Evolutionary conservation across 2,888 invertebrate species (phyloP).

Genomic region (Panzeria rudis): DNA sequence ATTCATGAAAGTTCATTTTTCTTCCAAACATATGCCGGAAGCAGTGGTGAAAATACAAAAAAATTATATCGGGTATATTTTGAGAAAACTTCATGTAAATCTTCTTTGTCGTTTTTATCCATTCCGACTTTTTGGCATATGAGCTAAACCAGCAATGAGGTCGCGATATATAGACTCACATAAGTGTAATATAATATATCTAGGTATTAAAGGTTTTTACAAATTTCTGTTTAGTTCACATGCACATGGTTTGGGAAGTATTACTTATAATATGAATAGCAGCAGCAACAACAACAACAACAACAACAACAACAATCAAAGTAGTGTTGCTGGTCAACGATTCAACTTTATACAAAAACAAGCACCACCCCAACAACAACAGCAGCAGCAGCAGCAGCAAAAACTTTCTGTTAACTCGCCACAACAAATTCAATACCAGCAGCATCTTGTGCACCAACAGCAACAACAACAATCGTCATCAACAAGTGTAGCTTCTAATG

Average conservation of each 20-base stretch:
- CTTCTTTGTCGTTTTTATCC: no score
- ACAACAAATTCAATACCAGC: constrained; percentile 75
- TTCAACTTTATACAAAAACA: constrained; percentile 77
- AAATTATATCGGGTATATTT: no score
- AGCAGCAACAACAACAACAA: constrained; percentile 71
- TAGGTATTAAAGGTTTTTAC: not conserved
- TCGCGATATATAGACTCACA: no score
- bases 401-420: constrained; percentile 71
- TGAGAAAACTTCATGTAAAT: no score
- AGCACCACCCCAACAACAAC: constrained; percentile 72
- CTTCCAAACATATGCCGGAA: no score
- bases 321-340: constrained; percentile 76
- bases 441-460: constrained; percentile 73
- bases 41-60: no score
- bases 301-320: constrained; percentile 75
- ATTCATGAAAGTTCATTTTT: no score
- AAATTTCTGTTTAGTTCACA: constrained; percentile 26
- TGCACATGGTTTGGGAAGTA: constrained; percentile 34
- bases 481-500: constrained; percentile 83
- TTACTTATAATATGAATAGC: constrained; percentile 47
- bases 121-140: no score
- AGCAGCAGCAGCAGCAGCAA: constrained; percentile 71
- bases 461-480: constrained; percentile 63
- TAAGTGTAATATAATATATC: no score
- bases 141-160: no score